A percentile compares a stretch with the other conserved stretches of the same genome.
These are phyloP conservation scores for Gadopsis marmoratus DNA, from an alignment of 2,797 vertebrate species.

Conservation along the genomic window DNA sequence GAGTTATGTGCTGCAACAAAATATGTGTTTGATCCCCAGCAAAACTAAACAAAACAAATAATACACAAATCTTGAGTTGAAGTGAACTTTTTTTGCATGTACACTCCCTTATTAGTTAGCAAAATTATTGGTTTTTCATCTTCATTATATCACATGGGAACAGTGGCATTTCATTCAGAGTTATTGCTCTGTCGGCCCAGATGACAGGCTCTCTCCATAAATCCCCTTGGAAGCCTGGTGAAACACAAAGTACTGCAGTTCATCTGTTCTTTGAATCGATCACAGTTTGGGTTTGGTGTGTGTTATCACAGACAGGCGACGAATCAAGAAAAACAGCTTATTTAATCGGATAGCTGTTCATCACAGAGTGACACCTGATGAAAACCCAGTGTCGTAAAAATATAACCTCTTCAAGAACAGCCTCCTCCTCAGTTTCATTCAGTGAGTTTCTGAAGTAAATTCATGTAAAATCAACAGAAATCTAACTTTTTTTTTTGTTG, in stretches of 20 bases:
- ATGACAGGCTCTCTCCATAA: slow-evolving; percentile 49
- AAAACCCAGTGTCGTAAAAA: not conserved
- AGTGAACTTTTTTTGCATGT: slow-evolving; percentile 4
- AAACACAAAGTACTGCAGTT: slow-evolving; percentile 31
- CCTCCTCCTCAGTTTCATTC: not conserved
- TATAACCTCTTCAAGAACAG: not conserved
- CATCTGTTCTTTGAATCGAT: slow-evolving; percentile 26
- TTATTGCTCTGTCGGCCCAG: slow-evolving; percentile 39
- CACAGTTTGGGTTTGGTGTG: not conserved
- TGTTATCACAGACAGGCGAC: slow-evolving; percentile 6
- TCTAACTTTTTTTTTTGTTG: not conserved
- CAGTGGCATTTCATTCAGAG: slow-evolving; percentile 52
- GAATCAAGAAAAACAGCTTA: slow-evolving; percentile 14
- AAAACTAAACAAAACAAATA: not conserved
- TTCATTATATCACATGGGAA: slow-evolving; percentile 41
- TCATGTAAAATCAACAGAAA: not conserved
- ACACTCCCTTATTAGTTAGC: slow-evolving; percentile 13
- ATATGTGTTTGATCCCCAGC: slow-evolving; percentile 4
- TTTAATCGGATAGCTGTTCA: not conserved
- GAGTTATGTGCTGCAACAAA: not conserved
- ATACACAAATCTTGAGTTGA: not conserved
- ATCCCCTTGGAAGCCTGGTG: slow-evolving; percentile 38
- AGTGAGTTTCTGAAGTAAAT: not conserved
- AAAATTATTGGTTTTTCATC: slow-evolving; percentile 44
- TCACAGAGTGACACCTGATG: not conserved